A percentile compares a stretch with the other conserved stretches of the same genome.
Evolutionary conservation across 2,113 vertebrate genomes (phyloP).

Genomic region (Prionailurus viverrinus): DNA sequence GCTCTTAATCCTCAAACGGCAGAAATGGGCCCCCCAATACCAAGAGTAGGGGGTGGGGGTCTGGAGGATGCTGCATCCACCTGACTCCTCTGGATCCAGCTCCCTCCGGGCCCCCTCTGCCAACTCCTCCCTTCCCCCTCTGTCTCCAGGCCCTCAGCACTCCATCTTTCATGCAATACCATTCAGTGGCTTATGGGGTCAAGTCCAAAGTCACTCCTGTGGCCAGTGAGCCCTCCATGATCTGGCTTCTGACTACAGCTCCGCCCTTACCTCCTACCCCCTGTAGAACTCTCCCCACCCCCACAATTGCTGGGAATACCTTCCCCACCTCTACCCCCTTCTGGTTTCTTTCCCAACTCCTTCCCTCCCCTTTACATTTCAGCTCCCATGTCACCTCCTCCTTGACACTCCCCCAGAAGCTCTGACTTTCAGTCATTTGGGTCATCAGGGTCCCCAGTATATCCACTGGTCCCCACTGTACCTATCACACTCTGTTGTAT

Average conservation of each 20-base stretch:
- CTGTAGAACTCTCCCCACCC: neutral
- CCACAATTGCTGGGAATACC: neutral
- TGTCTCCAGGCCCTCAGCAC: neutral
- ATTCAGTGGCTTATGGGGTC: neutral
- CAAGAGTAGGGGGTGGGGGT: neutral
- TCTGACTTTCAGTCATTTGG: constrained; percentile 3
- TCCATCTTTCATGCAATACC: neutral
- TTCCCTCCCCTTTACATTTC: neutral
- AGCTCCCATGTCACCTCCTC: neutral
- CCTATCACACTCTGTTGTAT: neutral
- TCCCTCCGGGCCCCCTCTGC: neutral
- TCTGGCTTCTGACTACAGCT: neutral
- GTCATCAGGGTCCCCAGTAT: neutral
- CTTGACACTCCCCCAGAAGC: neutral
- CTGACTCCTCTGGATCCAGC: neutral
- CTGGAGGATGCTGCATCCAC: neutral
- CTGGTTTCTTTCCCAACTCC: constrained; percentile 21
- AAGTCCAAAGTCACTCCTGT: neutral
- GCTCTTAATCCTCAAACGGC: constrained; percentile 28
- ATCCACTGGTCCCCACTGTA: neutral
- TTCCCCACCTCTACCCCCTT: neutral
- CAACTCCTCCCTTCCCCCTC: neutral
- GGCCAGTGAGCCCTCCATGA: neutral
- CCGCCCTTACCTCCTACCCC: neutral
- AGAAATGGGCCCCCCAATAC: neutral